A percentile compares a stretch with the other conserved stretches of the same genome.
Conservation (phyloP, 2,888 invertebrate species). For the Aphidius colemani region DNA sequence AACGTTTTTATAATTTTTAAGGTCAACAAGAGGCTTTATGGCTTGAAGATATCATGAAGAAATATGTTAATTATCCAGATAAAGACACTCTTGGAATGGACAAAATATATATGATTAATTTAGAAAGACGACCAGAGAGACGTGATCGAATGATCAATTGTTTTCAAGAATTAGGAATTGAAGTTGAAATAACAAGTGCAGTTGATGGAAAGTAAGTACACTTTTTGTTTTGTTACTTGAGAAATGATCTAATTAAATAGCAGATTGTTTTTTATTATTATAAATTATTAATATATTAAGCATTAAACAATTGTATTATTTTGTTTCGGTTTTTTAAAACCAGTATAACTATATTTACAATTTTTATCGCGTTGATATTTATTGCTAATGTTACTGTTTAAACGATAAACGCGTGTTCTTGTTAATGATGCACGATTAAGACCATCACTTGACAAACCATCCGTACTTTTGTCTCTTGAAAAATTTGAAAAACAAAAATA, state of each 20-base stretch:
- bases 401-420: conserved; percentile 24
- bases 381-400: conserved; percentile 22
- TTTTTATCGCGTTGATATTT: conserved; percentile 27
- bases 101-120: conserved; percentile 90
- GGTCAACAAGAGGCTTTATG: conserved; percentile 47
- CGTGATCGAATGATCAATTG: conserved; percentile 77
- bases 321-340: conserved; percentile 21
- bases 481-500: conserved; percentile 36
- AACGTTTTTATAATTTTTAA: too few relatives aligned
- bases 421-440: conserved; percentile 28
- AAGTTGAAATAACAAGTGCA: conserved; percentile 77
- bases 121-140: conserved; percentile 81
- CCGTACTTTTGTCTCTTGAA: conserved; percentile 43
- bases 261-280: neutral
- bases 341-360: conserved; percentile 30
- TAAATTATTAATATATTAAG: conserved; percentile 1
- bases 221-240: too few relatives aligned
- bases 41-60: conserved; percentile 38
- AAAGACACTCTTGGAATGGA: conserved; percentile 74
- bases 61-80: conserved; percentile 54
- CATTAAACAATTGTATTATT: conserved; percentile 32
- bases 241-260: neutral
- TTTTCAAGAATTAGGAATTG: conserved; percentile 81
- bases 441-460: conserved; percentile 38
- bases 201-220: conserved; percentile 81